Evolutionary conservation across 2,113 vertebrate species (phyloP), one percentile per base, ranked within the genome.

Genomic region (Misgurnus mizolepis): DNA sequence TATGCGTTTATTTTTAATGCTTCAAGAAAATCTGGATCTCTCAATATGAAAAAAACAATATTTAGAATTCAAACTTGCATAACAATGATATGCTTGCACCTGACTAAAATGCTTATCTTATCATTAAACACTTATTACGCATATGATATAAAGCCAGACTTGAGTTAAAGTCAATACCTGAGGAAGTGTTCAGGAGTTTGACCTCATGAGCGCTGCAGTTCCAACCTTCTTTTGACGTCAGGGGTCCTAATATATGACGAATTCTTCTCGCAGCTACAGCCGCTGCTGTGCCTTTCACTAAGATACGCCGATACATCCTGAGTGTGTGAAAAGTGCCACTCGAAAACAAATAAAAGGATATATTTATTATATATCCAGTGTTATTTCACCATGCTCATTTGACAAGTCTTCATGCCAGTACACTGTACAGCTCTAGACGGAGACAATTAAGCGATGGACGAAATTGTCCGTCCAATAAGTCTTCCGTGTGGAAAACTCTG

Each of bases 121-220:
- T 7, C 11, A 17, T 15, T 6, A 3, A 18, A 43, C 43, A 39
- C 34, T 6, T 4, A 14, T 17, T 40, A 71, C n/a, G 39, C 34
- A 40, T 15, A 71, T 17, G 3, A 15, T 71, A n/a, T 40, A 40
- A 56, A 71, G 4, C 8, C 49, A 55, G 6, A 27, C 15, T n/a
- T 9, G 11, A 3, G 9, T 22, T 64, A 62, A 4, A 11, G 1
- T 64, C 17, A 71, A 7, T 85, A 94, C 92, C 93, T 88, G 92
- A 74, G 3, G 92, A 87, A 1, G 93, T 93, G 88, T 87, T 92
- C 66, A 93, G 49, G 0, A 90, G 88, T 89, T 90, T 93, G 90
- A 93, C 90, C 89, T 93, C 91, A 82, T 90, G 91, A 47, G 65
- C 80, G 69, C 79, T 87, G 84, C 86, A 84, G 62, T 84, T 88